These are phyloP conservation scores for Trissolcus japonicus DNA, from an alignment of 2,888 invertebrate genomes.

Conservation along the genomic window DNA sequence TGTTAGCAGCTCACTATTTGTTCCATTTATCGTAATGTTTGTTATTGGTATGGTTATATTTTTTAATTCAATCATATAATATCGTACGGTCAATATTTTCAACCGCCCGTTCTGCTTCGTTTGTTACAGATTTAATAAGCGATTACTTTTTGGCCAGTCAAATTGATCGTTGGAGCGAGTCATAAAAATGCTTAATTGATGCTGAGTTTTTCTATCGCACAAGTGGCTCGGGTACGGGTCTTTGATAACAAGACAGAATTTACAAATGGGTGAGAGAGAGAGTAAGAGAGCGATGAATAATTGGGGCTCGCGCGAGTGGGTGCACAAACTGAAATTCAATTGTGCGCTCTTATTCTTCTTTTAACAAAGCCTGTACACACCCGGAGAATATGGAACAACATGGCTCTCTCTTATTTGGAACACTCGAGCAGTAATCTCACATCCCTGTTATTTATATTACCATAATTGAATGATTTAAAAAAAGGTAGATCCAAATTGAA, in stretches of 20 bases:
- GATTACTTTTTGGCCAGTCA: no score
- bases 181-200: slow-evolving; percentile 9
- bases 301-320: slow-evolving; percentile 16
- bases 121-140: background rate
- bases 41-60: no score
- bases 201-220: slow-evolving; percentile 7
- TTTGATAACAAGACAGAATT: slow-evolving; percentile 13
- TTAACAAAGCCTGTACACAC: background rate
- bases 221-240: slow-evolving; percentile 8
- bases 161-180: background rate
- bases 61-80: no score
- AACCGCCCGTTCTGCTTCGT: background rate
- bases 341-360: slow-evolving; percentile 9
- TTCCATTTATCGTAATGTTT: no score
- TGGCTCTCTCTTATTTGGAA: slow-evolving; percentile 4
- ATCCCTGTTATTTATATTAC: no score
- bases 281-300: slow-evolving; percentile 26
- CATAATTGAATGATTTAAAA: slow-evolving; percentile 1
- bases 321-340: slow-evolving; percentile 9
- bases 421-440: slow-evolving; percentile 14
- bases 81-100: no score
- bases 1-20: no score
- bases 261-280: slow-evolving; percentile 32
- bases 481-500: no score
- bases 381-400: slow-evolving; percentile 5